Evolutionary conservation across 2,113 vertebrate species (phyloP).

Genomic region (Oxyura jamaicensis): DNA sequence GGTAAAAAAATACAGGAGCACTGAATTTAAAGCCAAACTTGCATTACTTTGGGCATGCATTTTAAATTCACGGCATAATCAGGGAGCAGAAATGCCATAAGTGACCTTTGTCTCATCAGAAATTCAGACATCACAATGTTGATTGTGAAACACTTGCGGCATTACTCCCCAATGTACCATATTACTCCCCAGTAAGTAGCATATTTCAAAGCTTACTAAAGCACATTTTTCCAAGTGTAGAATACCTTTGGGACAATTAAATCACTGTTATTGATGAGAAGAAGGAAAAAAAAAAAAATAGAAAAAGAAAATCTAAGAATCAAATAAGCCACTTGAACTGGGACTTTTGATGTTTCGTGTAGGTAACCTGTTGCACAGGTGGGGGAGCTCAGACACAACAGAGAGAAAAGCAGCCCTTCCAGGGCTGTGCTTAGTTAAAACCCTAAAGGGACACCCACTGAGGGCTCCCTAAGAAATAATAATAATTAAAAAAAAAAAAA

Average conservation of each 20-base stretch:
- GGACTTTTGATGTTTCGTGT: neutral
- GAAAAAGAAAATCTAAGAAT: neutral
- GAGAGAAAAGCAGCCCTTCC: neutral
- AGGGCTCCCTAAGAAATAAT: neutral
- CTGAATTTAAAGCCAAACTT: neutral
- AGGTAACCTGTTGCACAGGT: neutral
- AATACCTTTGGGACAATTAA: neutral
- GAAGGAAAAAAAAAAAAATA: neutral
- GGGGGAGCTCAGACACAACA: neutral
- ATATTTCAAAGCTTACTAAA: neutral
- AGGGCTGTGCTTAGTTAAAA: neutral
- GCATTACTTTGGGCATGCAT: neutral
- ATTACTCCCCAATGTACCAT: neutral
- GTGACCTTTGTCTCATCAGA: constrained; percentile 22
- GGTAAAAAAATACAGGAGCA: neutral
- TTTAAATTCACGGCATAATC: neutral
- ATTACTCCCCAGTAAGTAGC: neutral
- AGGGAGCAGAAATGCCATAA: neutral
- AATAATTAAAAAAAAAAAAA: neutral
- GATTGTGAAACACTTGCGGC: neutral
- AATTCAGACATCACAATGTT: neutral
- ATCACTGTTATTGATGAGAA: neutral
- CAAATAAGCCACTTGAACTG: neutral
- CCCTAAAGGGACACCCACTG: neutral
- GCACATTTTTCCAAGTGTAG: neutral